Conservation (phyloP, 2,113 vertebrate species). For the Pelecanoides urinatrix region DNA sequence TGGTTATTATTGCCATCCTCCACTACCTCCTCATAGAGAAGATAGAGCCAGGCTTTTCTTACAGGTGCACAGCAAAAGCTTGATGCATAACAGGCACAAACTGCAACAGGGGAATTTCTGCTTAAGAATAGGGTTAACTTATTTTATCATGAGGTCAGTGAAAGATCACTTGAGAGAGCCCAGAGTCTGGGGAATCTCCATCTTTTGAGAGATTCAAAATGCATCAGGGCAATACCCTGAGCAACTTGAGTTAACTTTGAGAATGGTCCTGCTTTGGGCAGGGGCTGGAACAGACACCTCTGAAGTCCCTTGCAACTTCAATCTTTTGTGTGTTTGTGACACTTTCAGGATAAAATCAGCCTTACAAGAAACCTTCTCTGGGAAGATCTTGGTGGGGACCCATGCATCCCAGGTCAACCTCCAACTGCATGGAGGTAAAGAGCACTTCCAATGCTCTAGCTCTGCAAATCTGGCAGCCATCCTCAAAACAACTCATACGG, state of each 20-base stretch:
- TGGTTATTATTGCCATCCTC: background rate
- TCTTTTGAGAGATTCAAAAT: background rate
- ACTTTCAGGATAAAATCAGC: background rate
- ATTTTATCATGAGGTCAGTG: background rate
- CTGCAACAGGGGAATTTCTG: background rate
- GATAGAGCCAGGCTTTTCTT: background rate
- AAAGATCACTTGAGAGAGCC: background rate
- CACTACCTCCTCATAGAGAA: background rate
- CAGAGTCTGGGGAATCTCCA: background rate
- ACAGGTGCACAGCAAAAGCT: background rate
- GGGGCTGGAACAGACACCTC: background rate
- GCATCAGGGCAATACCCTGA: background rate
- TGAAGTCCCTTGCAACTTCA: background rate
- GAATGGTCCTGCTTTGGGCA: background rate
- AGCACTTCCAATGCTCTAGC: background rate
- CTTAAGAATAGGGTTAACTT: background rate
- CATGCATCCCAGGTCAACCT: background rate
- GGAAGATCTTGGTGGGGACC: background rate
- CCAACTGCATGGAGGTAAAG: background rate
- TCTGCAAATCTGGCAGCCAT: background rate
- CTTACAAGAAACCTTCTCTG: background rate
- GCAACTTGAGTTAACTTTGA: background rate
- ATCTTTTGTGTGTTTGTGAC: background rate
- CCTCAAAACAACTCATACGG: background rate
- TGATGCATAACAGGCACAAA: background rate